phyloP scores from a whole-genome alignment of 1,140 invertebrate genomes.

The Polypedilum vanderplanki region DNA sequence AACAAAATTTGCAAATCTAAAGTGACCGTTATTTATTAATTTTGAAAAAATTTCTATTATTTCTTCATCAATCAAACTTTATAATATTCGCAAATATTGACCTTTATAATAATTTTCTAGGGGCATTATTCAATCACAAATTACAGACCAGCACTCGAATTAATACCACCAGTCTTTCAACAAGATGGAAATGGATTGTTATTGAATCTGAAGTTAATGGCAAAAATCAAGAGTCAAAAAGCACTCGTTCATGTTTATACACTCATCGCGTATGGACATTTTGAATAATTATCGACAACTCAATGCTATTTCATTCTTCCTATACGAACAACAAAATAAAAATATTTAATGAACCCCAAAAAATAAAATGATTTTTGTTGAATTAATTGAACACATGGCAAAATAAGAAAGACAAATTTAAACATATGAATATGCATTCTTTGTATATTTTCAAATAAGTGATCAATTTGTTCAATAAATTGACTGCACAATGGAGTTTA shows the following conservation, averaged over 20 bases:
- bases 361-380: background rate
- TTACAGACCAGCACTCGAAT: background rate
- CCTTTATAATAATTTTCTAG: background rate
- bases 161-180: background rate
- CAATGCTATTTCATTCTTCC: background rate
- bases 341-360: background rate
- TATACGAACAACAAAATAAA: background rate
- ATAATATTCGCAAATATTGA: too few relatives aligned
- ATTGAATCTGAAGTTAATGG: background rate
- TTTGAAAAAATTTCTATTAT: too few relatives aligned
- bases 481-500: slow-evolving; percentile 15
- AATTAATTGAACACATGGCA: slow-evolving; percentile 2
- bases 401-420: background rate
- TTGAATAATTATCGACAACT: slow-evolving; percentile 12
- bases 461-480: slow-evolving; percentile 12
- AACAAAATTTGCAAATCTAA: too few relatives aligned
- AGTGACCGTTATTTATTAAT: too few relatives aligned
- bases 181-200: background rate
- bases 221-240: background rate
- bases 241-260: slow-evolving; percentile 1
- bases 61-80: too few relatives aligned
- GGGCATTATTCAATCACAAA: background rate
- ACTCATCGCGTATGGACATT: background rate
- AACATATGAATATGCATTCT: slow-evolving; percentile 28
- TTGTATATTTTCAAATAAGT: slow-evolving; percentile 19